phyloP scores from a whole-genome alignment of 1,140 invertebrate species.

The Ditylenchus dipsaci region DNA sequence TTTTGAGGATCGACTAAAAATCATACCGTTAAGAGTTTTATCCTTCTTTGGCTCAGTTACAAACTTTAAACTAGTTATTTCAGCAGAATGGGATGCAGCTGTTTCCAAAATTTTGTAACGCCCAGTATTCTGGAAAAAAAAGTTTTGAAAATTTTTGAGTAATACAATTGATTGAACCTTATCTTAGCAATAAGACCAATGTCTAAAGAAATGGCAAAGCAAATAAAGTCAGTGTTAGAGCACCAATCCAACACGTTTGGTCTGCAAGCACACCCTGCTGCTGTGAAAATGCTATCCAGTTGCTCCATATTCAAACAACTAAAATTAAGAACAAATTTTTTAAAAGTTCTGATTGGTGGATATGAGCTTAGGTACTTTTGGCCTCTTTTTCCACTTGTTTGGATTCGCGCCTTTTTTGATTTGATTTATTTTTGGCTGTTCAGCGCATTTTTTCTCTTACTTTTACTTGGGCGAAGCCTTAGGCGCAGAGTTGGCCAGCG shows the following conservation, averaged over 20 bases:
- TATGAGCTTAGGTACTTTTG: too few species aligned
- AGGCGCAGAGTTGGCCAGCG: too few species aligned
- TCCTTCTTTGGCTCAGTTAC: neutral
- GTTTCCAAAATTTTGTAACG: constrained; percentile 1
- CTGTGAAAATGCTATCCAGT: neutral
- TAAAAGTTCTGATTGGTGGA: too few species aligned
- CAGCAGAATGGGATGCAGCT: neutral
- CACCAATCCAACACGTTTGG: constrained; percentile 11
- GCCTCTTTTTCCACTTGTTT: too few species aligned
- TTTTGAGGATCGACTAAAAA: neutral
- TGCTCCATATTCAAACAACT: neutral
- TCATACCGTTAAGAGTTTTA: neutral
- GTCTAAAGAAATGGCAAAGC: constrained; percentile 6
- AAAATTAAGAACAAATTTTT: too few species aligned
- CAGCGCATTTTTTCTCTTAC: too few species aligned
- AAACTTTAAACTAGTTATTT: constrained; percentile 1
- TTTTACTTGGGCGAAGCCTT: too few species aligned
- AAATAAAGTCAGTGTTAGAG: neutral
- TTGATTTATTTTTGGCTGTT: too few species aligned
- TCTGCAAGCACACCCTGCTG: constrained; percentile 3
- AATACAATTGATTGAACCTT: neutral
- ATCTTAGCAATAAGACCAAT: neutral
- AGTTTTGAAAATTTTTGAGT: too few species aligned
- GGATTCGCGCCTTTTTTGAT: too few species aligned
- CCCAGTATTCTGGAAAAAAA: neutral